Conservation (phyloP, 2,113 vertebrate species). For the Poeciliopsis occidentalis region DNA sequence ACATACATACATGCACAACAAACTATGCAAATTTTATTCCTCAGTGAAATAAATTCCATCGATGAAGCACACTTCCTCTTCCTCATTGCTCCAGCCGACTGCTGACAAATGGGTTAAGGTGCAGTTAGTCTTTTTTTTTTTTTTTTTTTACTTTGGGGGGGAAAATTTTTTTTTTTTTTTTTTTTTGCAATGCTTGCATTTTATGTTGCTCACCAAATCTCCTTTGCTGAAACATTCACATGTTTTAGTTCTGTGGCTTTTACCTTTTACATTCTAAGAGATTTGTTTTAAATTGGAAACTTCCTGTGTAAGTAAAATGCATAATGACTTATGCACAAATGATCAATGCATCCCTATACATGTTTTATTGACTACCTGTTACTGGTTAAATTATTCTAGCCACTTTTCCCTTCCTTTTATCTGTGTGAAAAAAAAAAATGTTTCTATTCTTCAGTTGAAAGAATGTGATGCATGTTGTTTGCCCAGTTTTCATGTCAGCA, state of each 20-base stretch:
- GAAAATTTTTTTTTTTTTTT: constrained; percentile 46
- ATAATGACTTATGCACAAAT: constrained; percentile 7
- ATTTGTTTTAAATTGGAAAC: background rate
- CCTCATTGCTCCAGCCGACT: constrained; percentile 5
- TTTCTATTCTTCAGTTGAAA: constrained; percentile 20
- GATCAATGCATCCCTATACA: constrained; percentile 28
- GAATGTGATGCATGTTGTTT: background rate
- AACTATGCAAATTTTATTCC: background rate
- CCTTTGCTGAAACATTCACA: background rate
- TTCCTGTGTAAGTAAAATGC: background rate
- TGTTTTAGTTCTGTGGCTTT: background rate
- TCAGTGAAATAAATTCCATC: constrained; percentile 16
- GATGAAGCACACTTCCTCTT: constrained; percentile 25
- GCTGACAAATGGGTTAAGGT: constrained; percentile 58
- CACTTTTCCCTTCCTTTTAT: constrained; percentile 47
- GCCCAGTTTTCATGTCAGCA: background rate
- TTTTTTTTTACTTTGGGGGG: constrained; percentile 24
- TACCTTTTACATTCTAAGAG: background rate
- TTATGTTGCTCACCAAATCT: constrained; percentile 33
- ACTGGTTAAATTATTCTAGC: constrained; percentile 19
- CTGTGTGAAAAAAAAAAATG: background rate
- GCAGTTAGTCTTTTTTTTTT: constrained; percentile 25
- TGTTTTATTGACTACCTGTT: constrained; percentile 51
- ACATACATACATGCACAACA: background rate
- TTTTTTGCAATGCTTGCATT: constrained; percentile 53